Base-by-base conservation (phyloP, 2,888 invertebrate species). In the Caenorhabditis macrosperma region DNA sequence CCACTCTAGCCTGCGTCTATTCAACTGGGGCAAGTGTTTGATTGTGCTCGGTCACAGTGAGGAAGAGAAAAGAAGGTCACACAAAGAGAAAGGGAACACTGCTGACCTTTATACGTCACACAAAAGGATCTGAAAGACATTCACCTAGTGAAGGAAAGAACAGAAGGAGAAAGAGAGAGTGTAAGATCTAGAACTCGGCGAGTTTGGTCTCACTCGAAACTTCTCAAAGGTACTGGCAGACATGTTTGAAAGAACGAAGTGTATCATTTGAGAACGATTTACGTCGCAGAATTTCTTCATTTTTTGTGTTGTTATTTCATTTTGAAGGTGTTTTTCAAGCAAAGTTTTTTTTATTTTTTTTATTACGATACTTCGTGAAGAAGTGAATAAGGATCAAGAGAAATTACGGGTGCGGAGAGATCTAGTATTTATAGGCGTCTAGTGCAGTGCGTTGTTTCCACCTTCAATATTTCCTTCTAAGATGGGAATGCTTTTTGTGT, bases 171-270 rank as follows among this genome's bases (percentile, higher is more conserved):
- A 80, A 63, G 64, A 76, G 76, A 80, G 59, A 76, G 33, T 33
- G 33, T 5, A 7, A 5, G 9, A 33, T 33, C 33, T 33, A 9
- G 68, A 75, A 78, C 59, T 75, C 72, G 41, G 74, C 60, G 79
- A 79, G 33, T 74, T 74, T 76, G 68, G 80, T 77, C 76, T 64
- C 76, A 80, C 80, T 66, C 79, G 35, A 77, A 77, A 41, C 77
- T 77, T 77, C 63, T 71, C 69, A 63, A 77, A 77, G 79, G 79
- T 80, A 38, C 78, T 72, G 52, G 71, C 71, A 71, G 63, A 71
- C 60, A 71, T 28, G 71, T 71, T 63, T 71, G 60, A 71, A 63
- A 72, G 63, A 30, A 72, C 69, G 38, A 69, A 69, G 59, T 67
- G 77, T 71, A n/a, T 59, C 69, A 61, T 63, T 63, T 63, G 41